Base-by-base conservation (phyloP, 2,888 invertebrate genomes). In the Nymphalis c-album region DNA sequence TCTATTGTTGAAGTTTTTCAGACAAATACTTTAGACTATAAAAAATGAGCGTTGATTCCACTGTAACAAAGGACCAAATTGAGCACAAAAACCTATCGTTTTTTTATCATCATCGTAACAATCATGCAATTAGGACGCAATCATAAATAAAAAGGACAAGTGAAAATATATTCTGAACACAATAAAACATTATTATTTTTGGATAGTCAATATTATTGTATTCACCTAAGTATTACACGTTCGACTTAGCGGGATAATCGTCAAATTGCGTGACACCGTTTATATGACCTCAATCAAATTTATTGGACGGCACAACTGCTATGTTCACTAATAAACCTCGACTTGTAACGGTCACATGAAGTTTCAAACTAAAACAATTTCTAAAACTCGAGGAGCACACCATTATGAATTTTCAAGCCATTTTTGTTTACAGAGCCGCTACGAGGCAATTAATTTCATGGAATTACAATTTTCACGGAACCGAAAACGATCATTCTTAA, bases 391-490 rank as follows among this genome's bases (percentile, higher is more conserved):
- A 58, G 51, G 31, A 35, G 61, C 45, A 40, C 47, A 66, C 40
- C 46, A 64, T 71, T 71, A 70, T 64, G 64, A 68, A 71, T 68
- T 65, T 60, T 60, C 18, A 66, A 66, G 35, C 50, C 60, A 69
- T 71, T 64, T 73, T 68, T 73, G 69, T 71, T 73, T 67, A 71
- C 64, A 60, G 51, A 20, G 48, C 64, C 66, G 61, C 47, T 68
- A 50, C 60, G 64, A 65, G 68, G 71, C 68, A 71, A 75, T 77
- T 77, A 76, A 75, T 74, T 73, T 69, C 68, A 67, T 69, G 72
- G 68, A 69, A 71, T 75, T 74, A 72, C 62, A 72, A 68, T 69
- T 75, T 75, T 72, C 66, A 70, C 63, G 66, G 51, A 66, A 73
- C 67, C 71, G 63, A 67, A 65, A 71, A 68, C 65, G 71, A 73